phyloP scores from a whole-genome alignment of 64 coral and sea anemone species.

The Actinia equina region DNA sequence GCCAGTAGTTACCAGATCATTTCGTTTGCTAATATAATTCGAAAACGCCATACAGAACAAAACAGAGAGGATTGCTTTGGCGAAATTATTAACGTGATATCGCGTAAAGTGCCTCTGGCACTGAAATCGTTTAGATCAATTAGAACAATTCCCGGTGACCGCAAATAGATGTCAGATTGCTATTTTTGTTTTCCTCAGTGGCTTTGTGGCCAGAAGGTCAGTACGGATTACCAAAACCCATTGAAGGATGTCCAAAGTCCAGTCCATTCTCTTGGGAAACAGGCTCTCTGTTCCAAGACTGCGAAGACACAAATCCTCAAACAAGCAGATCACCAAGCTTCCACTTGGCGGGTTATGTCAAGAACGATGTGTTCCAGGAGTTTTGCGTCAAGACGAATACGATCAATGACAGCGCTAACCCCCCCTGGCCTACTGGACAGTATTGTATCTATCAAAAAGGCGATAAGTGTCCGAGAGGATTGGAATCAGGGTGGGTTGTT shows the following conservation, averaged over 20 bases:
- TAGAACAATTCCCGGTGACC: too few species aligned
- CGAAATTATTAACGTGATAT: too few species aligned
- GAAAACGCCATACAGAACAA: too few species aligned
- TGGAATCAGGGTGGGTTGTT: conserved; percentile 35
- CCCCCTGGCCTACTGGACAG: conserved; percentile 44
- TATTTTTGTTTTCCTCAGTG: background rate
- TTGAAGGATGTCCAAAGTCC: conserved; percentile 37
- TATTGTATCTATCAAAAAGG: conserved; percentile 62
- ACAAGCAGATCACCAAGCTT: conserved; percentile 20
- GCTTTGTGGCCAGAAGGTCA: conserved; percentile 45
- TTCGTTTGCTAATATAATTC: too few species aligned
- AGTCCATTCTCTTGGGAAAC: conserved; percentile 32
- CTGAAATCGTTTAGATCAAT: too few species aligned
- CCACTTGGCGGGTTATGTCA: conserved; percentile 44
- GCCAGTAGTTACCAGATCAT: too few species aligned
- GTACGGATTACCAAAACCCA: conserved; percentile 53
- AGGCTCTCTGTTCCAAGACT: conserved; percentile 40
- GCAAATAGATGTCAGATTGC: too few species aligned
- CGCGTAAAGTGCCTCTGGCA: too few species aligned
- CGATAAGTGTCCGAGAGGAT: conserved; percentile 13
- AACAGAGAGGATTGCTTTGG: too few species aligned
- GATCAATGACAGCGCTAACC: background rate
- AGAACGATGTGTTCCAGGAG: conserved; percentile 28
- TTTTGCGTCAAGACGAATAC: conserved; percentile 59
- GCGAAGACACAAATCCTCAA: conserved; percentile 48